Conservation (phyloP, 2,888 invertebrate species). For the Pollenia labialis region DNA sequence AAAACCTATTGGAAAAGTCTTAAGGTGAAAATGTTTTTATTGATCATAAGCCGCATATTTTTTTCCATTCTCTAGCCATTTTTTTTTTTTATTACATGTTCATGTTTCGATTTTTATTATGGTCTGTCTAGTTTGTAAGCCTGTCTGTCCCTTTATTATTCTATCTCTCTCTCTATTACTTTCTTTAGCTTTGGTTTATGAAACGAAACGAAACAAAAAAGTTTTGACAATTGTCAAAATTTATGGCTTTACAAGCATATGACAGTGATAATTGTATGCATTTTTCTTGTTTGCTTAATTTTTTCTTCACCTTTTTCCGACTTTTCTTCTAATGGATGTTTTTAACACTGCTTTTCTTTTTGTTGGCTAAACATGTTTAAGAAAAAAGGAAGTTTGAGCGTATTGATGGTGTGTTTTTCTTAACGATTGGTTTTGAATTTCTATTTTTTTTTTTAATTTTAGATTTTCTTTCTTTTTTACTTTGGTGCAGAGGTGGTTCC, state of each 20-base stretch:
- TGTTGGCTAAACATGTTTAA: neutral
- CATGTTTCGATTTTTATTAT: slow-evolving; percentile 53
- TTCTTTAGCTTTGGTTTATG: slow-evolving; percentile 10
- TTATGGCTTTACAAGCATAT: slow-evolving; percentile 78
- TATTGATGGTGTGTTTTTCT: slow-evolving; percentile 8
- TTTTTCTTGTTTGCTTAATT: neutral
- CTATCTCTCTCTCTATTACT: neutral
- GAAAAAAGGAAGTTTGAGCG: slow-evolving; percentile 2
- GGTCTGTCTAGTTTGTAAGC: neutral
- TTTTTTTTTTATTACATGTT: slow-evolving; percentile 20
- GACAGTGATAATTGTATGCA: slow-evolving; percentile 78
- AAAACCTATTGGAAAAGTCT: slow-evolving; percentile 51
- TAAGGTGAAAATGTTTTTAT: slow-evolving; percentile 68
- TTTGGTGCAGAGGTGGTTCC: slow-evolving; percentile 58
- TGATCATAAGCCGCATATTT: slow-evolving; percentile 71
- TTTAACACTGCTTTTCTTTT: slow-evolving; percentile 40
- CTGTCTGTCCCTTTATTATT: neutral
- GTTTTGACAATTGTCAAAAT: slow-evolving; percentile 76
- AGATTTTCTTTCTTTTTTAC: slow-evolving; percentile 21
- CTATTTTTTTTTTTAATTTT: slow-evolving; percentile 24
- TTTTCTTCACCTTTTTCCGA: slow-evolving; percentile 31
- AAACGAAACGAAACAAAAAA: slow-evolving; percentile 12
- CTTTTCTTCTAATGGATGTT: slow-evolving; percentile 12
- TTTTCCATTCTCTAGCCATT: neutral
- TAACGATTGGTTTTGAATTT: slow-evolving; percentile 44